Evolutionary conservation across 2,113 vertebrate species (phyloP).

Genomic region (Ctenodactylus gundi): DNA sequence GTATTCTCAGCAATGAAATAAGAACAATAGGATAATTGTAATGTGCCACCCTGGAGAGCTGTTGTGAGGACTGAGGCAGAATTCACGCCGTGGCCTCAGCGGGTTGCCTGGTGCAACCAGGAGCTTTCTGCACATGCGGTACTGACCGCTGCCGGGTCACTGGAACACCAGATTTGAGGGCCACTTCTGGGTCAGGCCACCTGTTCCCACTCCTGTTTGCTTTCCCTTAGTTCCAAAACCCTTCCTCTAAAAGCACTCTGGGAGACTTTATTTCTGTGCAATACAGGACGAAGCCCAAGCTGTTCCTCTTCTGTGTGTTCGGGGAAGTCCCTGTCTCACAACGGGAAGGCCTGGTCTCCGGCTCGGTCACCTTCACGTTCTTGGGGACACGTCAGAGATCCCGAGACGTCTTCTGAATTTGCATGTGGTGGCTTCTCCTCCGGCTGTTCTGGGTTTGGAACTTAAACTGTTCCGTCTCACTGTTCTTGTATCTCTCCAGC

Average conservation of each 20-base stretch:
- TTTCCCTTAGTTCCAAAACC: background rate
- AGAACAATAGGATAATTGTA: background rate
- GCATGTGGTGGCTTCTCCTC: background rate
- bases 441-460: background rate
- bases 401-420: rapidly evolving
- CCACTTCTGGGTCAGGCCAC: background rate
- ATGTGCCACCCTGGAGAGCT: no score
- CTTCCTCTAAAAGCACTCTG: background rate
- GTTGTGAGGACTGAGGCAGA: background rate
- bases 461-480: background rate
- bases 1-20: background rate
- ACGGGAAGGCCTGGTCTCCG: no score
- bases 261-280: background rate
- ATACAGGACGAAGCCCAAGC: background rate
- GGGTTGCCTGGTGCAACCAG: no score
- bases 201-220: no score
- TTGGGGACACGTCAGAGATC: background rate
- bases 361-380: no score
- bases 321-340: no score
- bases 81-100: no score
- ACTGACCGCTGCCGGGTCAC: no score
- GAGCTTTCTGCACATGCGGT: no score
- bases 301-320: no score
- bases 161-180: no score
- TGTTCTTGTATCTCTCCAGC: background rate